Evolutionary conservation across 2,888 invertebrate species (phyloP), one percentile per base, ranked within the genome.

Genomic region (Netelia melanura): DNA sequence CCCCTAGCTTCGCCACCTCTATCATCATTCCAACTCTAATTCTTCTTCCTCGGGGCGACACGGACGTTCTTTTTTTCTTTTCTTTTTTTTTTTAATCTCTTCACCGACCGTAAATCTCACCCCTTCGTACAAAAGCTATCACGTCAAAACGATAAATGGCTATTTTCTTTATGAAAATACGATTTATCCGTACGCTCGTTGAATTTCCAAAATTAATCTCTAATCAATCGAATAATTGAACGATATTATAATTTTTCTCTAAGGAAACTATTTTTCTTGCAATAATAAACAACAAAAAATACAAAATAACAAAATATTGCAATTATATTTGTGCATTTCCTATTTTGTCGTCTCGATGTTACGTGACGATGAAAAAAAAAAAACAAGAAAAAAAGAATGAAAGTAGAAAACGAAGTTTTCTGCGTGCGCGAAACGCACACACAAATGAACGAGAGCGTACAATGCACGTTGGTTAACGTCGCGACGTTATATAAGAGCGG

Each of bases 21-120:
- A 21, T 67, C 68, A 38, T 38, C 38, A 14, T 71, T 48, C 14
- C n/a, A 6, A 52, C 56, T 25, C 54, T 74, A 74, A 52, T 68
- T 77, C 61, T 54, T 38, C 54, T 58, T 77, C 61, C 17, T 17
- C 14, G 52, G 14, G 48, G 10, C 77, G 25, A 58, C 77, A 38
- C 52, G 56, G 9, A 2, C 23, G 14, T 43, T 3, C 44, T 25
- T 10, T 38, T 30, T 30, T 30, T 30, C 5, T 30, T 0, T 30
- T 3, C 30, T 30, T 30, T 30, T 30, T 30, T 30, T 38, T 38
- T 56, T 58, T 68, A 68, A 77, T 68, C 25, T 68, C 48, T 61
- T 30, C 10, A 44, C 61, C 48, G 44, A 61, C 48, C 61, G 8
- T 30, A 61, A 68, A 11, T 68, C 48, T 21, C 2, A 61, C 25